Evolutionary conservation across 2,888 invertebrate genomes (phyloP), one percentile per base, ranked within the genome.

Genomic region (Nebria salina): DNA sequence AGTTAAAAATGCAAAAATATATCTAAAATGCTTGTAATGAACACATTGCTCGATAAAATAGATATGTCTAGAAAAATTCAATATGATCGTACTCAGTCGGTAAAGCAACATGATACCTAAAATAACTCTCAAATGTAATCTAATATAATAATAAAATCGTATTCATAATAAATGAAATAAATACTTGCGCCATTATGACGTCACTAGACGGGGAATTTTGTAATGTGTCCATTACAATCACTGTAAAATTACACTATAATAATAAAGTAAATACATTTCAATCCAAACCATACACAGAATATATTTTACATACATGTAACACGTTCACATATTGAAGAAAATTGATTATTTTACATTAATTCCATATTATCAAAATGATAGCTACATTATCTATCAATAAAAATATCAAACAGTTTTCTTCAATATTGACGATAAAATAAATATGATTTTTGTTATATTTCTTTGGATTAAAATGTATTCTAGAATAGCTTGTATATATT

Each of bases 201-300:
- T 34, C 34, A 34, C 34, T 34, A 34, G 34, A 34, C 34, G 34
- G 34, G 34, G 13, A 54, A 54, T 54, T 3, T 54, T 54, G 54
- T 54, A 54, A 54, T 54, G 54, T 54, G 13, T 54, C 54, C 54
- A 54, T 54, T 76, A 82, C 83, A 84, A 84, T 85, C 83, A 85
- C 86, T 85, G 85, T 86, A 86, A 86, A 86, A 86, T 86, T 86
- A 84, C 86, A 86, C 54, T 7, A 54, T 54, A 54, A 54, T 54
- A 11, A 34, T 54, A 43, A 79, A 68, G 68, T 79, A 79, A 13
- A 65, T 65, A 83, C 84, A 84, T 85, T 85, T 86, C 85, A 86
- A 85, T 86, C 85, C 85, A 85, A 86, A 86, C 85, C 85, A 64
- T 54, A 13, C 54, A 11, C 20, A 8, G 68, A 11, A 68, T 68